A percentile compares a stretch with the other conserved stretches of the same genome.
phyloP scores from a whole-genome alignment of 2,113 vertebrate genomes.

The Pelusios castaneus region DNA sequence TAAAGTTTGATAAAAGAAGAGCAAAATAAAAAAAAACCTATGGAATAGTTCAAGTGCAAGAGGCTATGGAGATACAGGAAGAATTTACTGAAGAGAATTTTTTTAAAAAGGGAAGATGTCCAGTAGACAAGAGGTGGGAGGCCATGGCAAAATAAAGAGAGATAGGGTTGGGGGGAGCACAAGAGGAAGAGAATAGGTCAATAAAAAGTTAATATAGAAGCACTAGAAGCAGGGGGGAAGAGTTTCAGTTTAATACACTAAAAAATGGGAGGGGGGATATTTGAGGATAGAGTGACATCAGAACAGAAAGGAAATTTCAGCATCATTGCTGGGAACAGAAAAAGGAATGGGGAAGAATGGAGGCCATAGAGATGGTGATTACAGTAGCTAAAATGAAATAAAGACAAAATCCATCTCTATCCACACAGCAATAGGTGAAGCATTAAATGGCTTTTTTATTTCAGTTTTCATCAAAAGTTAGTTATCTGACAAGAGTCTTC shows the following conservation, averaged over 20 bases:
- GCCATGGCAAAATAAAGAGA: neutral
- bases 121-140: neutral
- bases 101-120: neutral
- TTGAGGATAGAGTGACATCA: neutral
- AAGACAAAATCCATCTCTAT: neutral
- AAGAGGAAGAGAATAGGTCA: neutral
- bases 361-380: neutral
- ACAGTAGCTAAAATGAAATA: neutral
- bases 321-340: neutral
- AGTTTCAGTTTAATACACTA: neutral
- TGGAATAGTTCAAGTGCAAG: neutral
- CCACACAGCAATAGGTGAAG: no score
- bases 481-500: neutral
- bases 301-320: neutral
- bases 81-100: neutral
- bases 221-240: neutral
- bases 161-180: neutral
- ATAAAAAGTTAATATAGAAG: neutral
- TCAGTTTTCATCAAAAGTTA: no score
- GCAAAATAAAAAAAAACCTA: neutral
- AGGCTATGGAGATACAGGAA: neutral
- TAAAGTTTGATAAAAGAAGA: neutral
- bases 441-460: no score
- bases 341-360: neutral
- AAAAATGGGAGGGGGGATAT: neutral